Evolutionary conservation across 2,888 invertebrate species (phyloP), one percentile per base, ranked within the genome.

Genomic region (Lissonota sp.): DNA sequence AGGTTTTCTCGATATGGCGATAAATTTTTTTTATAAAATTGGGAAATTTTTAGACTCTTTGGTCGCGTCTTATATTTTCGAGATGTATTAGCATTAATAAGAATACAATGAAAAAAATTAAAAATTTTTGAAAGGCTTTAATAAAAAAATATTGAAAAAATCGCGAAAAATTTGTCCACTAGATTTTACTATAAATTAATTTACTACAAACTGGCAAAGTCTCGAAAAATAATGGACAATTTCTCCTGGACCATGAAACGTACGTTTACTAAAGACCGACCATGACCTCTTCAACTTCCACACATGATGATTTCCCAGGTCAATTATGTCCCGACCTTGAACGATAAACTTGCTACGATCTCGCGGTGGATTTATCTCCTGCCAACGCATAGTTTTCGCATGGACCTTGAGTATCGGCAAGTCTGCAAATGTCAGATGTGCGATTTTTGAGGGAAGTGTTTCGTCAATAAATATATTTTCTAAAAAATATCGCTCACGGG

Each of bases 291-390:
- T 84, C 51, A 75, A 63, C 16, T 69, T 60, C 87, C 87, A 87
- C 37, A 85, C 77, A 10, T 60, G 80, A 81, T 92, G 92, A 82
- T 92, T 92, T 10, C 92, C 92, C 8, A 91, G 84, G 75, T 91
- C 89, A 2, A 90, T 79, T 2, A 88, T 86, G 39, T 85, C 81
- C 44, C 88, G 85, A 1, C 92, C 89, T 42, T 86, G 81, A 16
- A 89, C 88, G 6, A 93, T 89, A 70, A 89, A 92, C 83, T 93
- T 93, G 66, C 92, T 92, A 6, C 92, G 84, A 58, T 86, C 85
- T 26, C 80, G 49, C 0, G 73, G 49, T 7, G 90, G 90, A 86
- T 92, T 76, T 10, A 91, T 86, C 60, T 90, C 87, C 39, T 87
- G 53, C 5, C 91, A 92, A n/a, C 93, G 88, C 5, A 88, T 86